phyloP scores from a whole-genome alignment of 2,888 invertebrate species.

The Mycalesis mineus region DNA sequence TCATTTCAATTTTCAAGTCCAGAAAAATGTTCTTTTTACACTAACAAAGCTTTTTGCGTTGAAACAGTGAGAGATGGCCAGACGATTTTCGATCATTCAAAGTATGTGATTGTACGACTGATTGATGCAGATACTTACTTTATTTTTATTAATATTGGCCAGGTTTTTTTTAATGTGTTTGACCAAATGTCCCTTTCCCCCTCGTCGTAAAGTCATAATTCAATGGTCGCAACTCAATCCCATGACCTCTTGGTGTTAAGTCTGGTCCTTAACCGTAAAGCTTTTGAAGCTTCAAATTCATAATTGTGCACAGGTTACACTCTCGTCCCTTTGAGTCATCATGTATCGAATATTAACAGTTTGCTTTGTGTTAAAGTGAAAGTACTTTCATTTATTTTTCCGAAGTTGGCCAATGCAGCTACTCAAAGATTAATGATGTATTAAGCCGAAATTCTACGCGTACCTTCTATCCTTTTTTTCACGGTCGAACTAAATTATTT shows the following conservation, averaged over 20 bases:
- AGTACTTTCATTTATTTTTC: conserved; percentile 32
- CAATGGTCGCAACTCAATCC: no score
- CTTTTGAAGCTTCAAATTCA: no score
- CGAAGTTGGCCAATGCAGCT: conserved; percentile 28
- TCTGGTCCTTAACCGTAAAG: no score
- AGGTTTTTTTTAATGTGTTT: no score
- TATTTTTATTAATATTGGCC: no score
- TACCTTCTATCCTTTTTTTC: conserved; percentile 43
- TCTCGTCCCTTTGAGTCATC: conserved; percentile 25
- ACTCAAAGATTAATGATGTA: conserved; percentile 50
- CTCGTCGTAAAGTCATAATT: no score
- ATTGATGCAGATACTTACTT: no score
- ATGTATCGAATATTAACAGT: conserved; percentile 2
- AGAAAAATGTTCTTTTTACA: neutral
- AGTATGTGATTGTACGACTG: no score
- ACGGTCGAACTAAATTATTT: conserved; percentile 48
- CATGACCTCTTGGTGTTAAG: no score
- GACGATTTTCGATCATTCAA: no score
- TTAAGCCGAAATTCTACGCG: conserved; percentile 44
- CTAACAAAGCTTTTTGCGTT: neutral
- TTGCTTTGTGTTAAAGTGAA: conserved; percentile 28
- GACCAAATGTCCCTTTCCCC: no score
- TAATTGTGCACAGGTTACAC: no score
- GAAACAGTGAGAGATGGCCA: conserved; percentile 12
- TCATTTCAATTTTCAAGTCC: conserved; percentile 35